phyloP scores from a whole-genome alignment of 2,888 invertebrate species.

The Trachelus tabidus region DNA sequence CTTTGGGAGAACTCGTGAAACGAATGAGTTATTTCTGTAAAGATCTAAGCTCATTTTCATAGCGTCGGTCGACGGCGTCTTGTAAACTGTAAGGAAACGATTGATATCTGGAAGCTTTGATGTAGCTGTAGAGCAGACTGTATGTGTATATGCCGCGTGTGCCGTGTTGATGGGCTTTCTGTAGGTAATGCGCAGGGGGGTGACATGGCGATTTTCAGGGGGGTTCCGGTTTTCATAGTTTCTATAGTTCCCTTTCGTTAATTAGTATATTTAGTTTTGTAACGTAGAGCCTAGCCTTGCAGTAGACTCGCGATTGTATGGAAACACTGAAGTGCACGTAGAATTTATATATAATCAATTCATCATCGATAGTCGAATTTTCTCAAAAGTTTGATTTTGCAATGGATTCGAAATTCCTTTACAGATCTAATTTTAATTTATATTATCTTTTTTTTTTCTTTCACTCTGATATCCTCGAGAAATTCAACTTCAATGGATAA shows the following conservation, averaged over 20 bases:
- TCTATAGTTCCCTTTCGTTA: constrained; percentile 26
- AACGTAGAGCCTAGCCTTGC: constrained; percentile 40
- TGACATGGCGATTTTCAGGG: constrained; percentile 25
- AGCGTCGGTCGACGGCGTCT: constrained; percentile 1
- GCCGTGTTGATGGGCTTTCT: constrained; percentile 30
- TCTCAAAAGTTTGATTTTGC: neutral
- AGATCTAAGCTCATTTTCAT: neutral
- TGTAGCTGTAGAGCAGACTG: constrained; percentile 59
- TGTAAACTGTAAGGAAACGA: constrained; percentile 62
- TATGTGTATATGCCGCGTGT: constrained; percentile 23
- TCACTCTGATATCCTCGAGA: neutral
- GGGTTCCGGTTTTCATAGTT: constrained; percentile 23
- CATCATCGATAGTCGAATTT: neutral
- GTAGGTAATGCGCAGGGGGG: constrained; percentile 22
- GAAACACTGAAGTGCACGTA: constrained; percentile 5
- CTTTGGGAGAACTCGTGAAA: neutral
- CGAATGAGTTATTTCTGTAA: neutral
- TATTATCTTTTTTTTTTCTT: constrained; percentile 12
- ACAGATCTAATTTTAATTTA: neutral
- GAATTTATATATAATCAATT: constrained; percentile 7
- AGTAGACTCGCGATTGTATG: constrained; percentile 11
- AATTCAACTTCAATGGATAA: neutral
- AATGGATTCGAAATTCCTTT: neutral
- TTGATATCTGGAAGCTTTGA: constrained; percentile 60
- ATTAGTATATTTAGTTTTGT: constrained; percentile 38